Conservation (phyloP, 1,140 invertebrate species). For the Meloidogyne hapla region DNA sequence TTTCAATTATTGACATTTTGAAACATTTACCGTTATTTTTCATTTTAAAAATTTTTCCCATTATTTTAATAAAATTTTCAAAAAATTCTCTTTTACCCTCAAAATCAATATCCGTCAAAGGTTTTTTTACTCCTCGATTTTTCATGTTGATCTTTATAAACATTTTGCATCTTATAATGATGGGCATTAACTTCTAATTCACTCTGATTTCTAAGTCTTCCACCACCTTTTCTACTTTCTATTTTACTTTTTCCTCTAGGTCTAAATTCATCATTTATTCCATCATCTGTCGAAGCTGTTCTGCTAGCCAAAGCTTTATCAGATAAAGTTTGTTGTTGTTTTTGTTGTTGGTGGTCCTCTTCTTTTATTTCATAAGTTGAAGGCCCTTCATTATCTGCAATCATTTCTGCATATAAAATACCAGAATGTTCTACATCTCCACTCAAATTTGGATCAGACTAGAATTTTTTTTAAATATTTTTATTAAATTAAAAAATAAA, state of each 20-base stretch:
- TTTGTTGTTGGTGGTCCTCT: too few relatives aligned
- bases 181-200: conserved; percentile 52
- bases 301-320: neutral
- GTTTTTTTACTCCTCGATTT: conserved; percentile 26
- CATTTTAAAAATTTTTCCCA: neutral
- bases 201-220: conserved; percentile 45
- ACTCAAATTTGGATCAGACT: conserved; percentile 24
- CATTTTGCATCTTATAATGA: conserved; percentile 46
- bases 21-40: neutral
- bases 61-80: too few relatives aligned
- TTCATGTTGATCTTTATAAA: conserved; percentile 43
- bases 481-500: too few relatives aligned
- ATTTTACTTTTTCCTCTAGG: neutral
- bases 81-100: conserved; percentile 33
- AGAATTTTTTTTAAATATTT: neutral
- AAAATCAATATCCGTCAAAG: conserved; percentile 56
- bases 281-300: neutral
- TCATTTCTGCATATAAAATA: neutral
- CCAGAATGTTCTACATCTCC: neutral
- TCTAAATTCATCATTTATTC: neutral
- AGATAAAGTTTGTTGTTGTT: too few relatives aligned
- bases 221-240: neutral
- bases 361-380: neutral
- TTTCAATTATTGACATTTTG: neutral
- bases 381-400: neutral